Base-by-base conservation (phyloP, 2,113 vertebrate genomes). In the Chaetodon trifascialis region DNA sequence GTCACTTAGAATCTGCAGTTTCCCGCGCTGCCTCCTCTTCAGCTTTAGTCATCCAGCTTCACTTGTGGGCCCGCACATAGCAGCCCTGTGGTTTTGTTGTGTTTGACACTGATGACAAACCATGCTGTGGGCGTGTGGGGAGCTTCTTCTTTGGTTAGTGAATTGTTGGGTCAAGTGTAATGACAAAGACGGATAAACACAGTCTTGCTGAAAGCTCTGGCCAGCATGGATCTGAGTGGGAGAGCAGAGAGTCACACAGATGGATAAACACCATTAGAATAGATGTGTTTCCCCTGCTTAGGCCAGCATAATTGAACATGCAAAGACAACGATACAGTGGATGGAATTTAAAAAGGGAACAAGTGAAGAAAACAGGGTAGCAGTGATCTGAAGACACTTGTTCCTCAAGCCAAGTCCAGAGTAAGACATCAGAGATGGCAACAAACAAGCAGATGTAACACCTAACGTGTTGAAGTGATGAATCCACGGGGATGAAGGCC, bases 51-150 rank as follows among this genome's bases (percentile, higher is more conserved):
- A 8, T n/a, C 14, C 4, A 4, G 21, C 21, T 65, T 44, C 23
- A 34, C 54, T 21, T 5, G 30, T 8, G 11, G 17, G 14, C 81
- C 49, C 69, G 65, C 54, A 25, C 19, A 16, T 7, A 15, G n/a
- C 62, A 25, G 25, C 34, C 36, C 10, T 15, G 40, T 56, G 58
- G 11, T 25, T 54, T 62, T 55, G 16, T 84, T 49, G 36, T 21
- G 65, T 49, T 40, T 0, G 1, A 60, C 70, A 17, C 25, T 14
- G 42, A 11, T 76, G 76, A 73, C 73, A 51, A 64, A 74, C 40
- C 2, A 4, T 12, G 63, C 2, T n/a, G 74, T 44, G 34, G 73
- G 58, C 6, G 65, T 80, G 65, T 7, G 67, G 52, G 56, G 74
- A 74, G 47, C 21, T 23, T 5, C 44, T 34, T 40, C 46, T 52